Conservation (phyloP, 2,113 vertebrate species). For the Felis catus region F.catus_Fca126_mat1.0 CM031416.1:126261001-126261500, state of each 20-base stretch:
- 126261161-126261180: too few species aligned
- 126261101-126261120: too few species aligned
- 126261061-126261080: too few species aligned
- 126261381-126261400: background rate
- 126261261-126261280: background rate
- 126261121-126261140: too few species aligned
- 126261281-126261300: background rate
- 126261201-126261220: background rate
- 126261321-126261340: background rate
- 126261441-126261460: background rate
- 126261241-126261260: background rate
- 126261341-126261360: background rate
- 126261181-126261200: background rate
- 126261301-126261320: background rate
- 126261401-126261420: background rate
- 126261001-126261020: too few species aligned
- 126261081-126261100: too few species aligned
- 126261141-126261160: too few species aligned
- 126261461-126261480: background rate
- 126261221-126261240: background rate
- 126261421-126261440: background rate
- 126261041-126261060: too few species aligned
- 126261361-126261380: background rate
- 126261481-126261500: background rate
- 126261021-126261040: too few species aligned